Percentiles rank a stretch among this genome's conserved stretches.
Conservation (phyloP, 2,888 invertebrate species). For the Synergus laeviventris region DNA sequence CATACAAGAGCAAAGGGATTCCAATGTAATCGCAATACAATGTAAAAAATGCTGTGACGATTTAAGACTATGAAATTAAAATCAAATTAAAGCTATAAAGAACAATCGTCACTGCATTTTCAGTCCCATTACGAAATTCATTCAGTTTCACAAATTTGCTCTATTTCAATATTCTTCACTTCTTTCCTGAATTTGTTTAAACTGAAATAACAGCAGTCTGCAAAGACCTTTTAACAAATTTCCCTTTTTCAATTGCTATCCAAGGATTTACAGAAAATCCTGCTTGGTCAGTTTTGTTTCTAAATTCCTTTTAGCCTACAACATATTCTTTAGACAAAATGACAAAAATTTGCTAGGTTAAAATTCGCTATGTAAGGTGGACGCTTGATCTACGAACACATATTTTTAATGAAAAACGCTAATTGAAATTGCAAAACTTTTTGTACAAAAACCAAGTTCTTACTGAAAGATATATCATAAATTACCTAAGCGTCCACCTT, state of each 20-base stretch:
- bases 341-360: conserved; percentile 21
- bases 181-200: neutral
- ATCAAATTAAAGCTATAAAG: conserved; percentile 28
- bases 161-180: neutral
- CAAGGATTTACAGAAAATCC: neutral
- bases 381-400: neutral
- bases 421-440: neutral
- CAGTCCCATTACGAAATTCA: conserved; percentile 3
- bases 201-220: neutral
- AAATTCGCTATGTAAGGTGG: conserved; percentile 27
- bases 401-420: neutral
- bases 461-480: neutral
- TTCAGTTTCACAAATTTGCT: neutral
- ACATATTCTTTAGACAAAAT: conserved; percentile 17
- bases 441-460: neutral
- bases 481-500: conserved; percentile 17
- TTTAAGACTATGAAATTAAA: neutral
- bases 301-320: neutral
- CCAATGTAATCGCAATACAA: neutral
- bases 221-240: conserved; percentile 17
- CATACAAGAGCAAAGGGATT: neutral
- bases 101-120: conserved; percentile 30
- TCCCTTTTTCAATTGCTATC: neutral
- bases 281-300: neutral
- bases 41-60: conserved; percentile 26